phyloP scores from a whole-genome alignment of 2,888 invertebrate genomes.

The Choristoneura rosaceana region DNA sequence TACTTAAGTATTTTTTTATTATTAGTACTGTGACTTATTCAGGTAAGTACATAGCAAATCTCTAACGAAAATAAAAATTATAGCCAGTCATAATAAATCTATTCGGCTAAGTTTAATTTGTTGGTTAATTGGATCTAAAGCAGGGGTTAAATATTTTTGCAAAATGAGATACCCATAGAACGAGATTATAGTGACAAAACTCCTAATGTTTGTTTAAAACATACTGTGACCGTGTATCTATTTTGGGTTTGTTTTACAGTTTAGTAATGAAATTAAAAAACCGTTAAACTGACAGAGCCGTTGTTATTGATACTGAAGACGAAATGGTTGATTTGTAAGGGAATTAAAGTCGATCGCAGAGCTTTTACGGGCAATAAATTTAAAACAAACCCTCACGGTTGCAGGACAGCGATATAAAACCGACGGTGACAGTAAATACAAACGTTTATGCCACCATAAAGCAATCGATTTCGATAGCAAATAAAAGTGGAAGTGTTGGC shows the following conservation, averaged over 20 bases:
- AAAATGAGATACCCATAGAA: not conserved
- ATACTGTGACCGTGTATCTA: not conserved
- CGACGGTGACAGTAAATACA: conserved; percentile 71
- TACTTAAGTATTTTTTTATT: too few species aligned
- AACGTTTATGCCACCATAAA: conserved; percentile 76
- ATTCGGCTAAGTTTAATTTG: not conserved
- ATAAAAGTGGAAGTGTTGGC: conserved; percentile 78
- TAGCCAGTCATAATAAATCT: not conserved
- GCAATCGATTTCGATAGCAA: conserved; percentile 75
- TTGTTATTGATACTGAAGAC: conserved; percentile 51
- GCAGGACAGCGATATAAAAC: conserved; percentile 69
- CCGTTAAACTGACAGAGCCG: conserved; percentile 38
- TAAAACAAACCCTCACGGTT: conserved; percentile 66
- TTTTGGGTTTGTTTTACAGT: not conserved
- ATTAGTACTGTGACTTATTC: not conserved
- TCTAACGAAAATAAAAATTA: not conserved
- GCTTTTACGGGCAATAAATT: conserved; percentile 70
- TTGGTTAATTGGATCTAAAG: not conserved
- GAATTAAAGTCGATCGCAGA: conserved; percentile 59
- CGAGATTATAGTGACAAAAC: not conserved
- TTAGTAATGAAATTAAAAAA: not conserved
- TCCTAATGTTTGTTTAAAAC: too few species aligned
- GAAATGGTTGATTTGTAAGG: conserved; percentile 47
- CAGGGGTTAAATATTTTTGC: not conserved
- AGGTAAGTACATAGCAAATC: not conserved